phyloP scores from a whole-genome alignment of 2,797 vertebrate genomes.

The Anas flavirostris region DNA sequence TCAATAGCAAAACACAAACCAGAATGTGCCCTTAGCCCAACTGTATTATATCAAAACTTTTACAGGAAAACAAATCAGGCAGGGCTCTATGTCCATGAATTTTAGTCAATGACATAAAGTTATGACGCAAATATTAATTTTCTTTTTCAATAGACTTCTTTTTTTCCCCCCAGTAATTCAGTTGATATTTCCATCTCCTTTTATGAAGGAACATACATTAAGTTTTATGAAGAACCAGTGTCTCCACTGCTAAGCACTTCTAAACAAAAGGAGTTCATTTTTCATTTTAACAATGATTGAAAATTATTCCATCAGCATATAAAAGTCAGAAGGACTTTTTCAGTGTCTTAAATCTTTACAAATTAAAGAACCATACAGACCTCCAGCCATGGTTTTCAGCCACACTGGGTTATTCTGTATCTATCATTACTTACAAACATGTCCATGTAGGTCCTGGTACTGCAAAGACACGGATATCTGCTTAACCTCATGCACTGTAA shows the following conservation, averaged over 20 bases:
- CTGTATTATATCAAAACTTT: neutral
- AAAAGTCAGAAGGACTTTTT: neutral
- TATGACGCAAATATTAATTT: neutral
- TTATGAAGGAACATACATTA: neutral
- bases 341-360: neutral
- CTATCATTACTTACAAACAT: neutral
- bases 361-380: neutral
- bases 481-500: neutral
- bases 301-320: neutral
- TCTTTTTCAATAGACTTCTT: neutral
- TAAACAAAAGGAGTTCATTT: neutral
- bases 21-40: neutral
- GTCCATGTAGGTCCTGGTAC: neutral
- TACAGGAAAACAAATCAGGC: neutral
- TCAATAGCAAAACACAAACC: neutral
- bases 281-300: neutral
- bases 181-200: neutral
- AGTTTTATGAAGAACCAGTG: neutral
- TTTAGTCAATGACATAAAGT: slow-evolving; percentile 24
- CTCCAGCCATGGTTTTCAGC: neutral
- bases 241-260: neutral
- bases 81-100: neutral
- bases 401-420: neutral
- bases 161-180: neutral
- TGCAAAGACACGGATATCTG: neutral